These are phyloP conservation scores for Oreochromis spilurus DNA, from an alignment of 2,113 vertebrate genomes.

Conservation along the genomic window DNA sequence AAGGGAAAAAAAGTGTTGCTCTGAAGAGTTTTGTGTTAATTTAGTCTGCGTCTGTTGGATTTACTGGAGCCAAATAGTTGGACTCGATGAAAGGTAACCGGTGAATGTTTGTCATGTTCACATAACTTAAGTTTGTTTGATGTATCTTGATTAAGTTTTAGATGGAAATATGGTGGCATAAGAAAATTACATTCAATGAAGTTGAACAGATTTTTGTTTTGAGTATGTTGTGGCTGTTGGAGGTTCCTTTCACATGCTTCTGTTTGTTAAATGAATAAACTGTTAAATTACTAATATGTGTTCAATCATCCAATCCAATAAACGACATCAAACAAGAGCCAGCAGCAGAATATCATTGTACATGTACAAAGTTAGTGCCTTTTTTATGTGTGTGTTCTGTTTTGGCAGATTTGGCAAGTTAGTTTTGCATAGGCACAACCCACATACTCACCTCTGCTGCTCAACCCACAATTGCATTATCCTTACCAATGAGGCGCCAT, in stretches of 20 bases:
- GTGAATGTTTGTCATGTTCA: neutral
- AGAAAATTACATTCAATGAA: neutral
- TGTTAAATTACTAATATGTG: neutral
- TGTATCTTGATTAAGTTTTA: accelerated
- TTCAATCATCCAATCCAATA: neutral
- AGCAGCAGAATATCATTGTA: neutral
- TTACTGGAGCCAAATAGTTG: neutral
- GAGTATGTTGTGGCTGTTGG: neutral
- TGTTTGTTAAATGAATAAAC: neutral
- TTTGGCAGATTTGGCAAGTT: neutral
- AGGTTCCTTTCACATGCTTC: neutral
- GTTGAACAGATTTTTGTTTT: neutral
- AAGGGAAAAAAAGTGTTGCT: neutral
- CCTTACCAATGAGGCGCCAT: neutral
- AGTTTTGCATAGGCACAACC: neutral
- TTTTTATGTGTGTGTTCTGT: neutral
- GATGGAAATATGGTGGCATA: neutral
- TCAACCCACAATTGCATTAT: neutral
- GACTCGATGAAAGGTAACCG: neutral
- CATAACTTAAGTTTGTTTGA: neutral
- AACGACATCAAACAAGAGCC: neutral
- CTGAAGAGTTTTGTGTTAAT: accelerated
- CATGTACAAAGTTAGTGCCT: neutral
- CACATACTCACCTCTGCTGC: neutral
- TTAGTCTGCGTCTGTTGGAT: neutral